Conservation (phyloP, 2,888 invertebrate genomes). For the Beris chalybata region DNA sequence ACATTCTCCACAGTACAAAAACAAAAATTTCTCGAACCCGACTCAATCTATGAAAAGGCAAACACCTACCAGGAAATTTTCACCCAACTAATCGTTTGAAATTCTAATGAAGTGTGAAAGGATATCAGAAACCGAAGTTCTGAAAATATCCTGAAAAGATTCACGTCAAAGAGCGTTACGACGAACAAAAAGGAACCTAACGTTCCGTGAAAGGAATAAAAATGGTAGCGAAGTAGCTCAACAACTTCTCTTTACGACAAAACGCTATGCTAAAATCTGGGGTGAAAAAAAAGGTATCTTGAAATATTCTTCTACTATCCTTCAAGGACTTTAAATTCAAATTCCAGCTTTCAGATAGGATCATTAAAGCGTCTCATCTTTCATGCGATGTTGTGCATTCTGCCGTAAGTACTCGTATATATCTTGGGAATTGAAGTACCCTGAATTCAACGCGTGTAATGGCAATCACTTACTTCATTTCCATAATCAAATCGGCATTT, state of each 20-base stretch:
- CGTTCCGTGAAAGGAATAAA: conserved; percentile 10
- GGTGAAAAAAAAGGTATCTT: neutral
- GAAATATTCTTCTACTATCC: conserved; percentile 8
- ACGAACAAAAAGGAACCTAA: conserved; percentile 10
- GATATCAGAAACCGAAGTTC: conserved; percentile 14
- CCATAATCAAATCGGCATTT: too few species aligned
- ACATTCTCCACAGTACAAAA: too few species aligned
- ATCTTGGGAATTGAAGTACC: too few species aligned
- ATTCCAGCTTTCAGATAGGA: neutral
- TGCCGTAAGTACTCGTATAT: too few species aligned
- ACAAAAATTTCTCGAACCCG: too few species aligned
- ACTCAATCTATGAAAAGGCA: too few species aligned
- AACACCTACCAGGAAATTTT: too few species aligned
- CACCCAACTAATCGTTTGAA: conserved; percentile 6
- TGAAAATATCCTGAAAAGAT: conserved; percentile 7
- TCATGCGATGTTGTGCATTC: too few species aligned
- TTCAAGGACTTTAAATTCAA: conserved; percentile 6
- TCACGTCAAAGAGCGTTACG: neutral
- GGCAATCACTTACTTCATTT: too few species aligned
- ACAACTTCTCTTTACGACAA: neutral
- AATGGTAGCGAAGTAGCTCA: neutral
- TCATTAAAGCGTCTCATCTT: too few species aligned
- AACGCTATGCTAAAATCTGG: too few species aligned
- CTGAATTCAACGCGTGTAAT: too few species aligned
- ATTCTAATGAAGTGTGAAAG: conserved; percentile 27